phyloP scores from a whole-genome alignment of 2,113 vertebrate genomes.

The Pachypanchax playfairii region DNA sequence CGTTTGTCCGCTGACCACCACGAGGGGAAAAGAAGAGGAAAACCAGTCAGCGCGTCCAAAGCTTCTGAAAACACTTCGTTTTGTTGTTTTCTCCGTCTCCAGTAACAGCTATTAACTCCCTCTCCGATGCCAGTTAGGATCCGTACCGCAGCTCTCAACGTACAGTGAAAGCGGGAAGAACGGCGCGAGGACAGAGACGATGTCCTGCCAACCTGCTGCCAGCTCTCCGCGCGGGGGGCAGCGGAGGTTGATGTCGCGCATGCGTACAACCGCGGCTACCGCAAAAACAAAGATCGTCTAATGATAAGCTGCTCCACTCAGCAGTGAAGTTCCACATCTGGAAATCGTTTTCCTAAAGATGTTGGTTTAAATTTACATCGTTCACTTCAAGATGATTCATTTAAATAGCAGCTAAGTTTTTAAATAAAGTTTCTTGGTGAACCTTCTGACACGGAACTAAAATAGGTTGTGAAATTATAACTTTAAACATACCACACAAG shows the following conservation, averaged over 20 bases:
- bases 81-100: conserved; percentile 3
- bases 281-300: conserved; percentile 58
- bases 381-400: no score
- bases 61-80: conserved; percentile 11
- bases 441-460: conserved; percentile 5
- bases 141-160: conserved; percentile 33
- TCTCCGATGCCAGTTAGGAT: conserved; percentile 15
- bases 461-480: conserved; percentile 2
- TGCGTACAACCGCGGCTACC: conserved; percentile 33
- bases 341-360: no score
- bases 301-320: fast-evolving
- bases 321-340: background rate
- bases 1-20: conserved; percentile 17
- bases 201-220: conserved; percentile 42
- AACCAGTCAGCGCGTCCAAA: background rate
- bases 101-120: conserved; percentile 8
- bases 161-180: conserved; percentile 3
- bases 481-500: background rate
- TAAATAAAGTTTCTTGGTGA: conserved; percentile 1
- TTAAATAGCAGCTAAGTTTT: no score
- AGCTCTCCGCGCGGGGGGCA: conserved; percentile 11
- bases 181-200: no score
- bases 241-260: conserved; percentile 36
- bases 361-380: no score
- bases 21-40: conserved; percentile 4